Percentiles rank a stretch among this genome's conserved stretches.
Evolutionary conservation across 2,797 vertebrate species (phyloP).

Genomic region (Bradypodion pumilum): DNA sequence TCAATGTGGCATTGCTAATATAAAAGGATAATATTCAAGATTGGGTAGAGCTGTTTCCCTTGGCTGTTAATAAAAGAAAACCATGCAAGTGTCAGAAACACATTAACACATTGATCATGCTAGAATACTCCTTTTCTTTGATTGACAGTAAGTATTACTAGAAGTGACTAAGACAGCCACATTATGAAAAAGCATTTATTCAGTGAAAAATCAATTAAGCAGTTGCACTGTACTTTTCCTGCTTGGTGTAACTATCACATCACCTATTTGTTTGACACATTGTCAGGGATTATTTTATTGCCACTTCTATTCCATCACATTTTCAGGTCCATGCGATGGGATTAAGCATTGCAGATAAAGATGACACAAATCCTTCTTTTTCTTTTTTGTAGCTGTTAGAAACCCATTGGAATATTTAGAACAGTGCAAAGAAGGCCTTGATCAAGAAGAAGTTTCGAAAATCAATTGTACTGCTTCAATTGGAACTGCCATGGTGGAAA

Average conservation of each 20-base stretch:
- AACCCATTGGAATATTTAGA: not conserved
- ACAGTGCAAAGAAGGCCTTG: not conserved
- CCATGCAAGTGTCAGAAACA: no score
- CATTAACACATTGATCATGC: not conserved
- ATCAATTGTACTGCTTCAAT: not conserved
- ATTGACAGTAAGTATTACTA: not conserved
- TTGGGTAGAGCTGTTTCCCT: no score
- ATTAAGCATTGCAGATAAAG: not conserved
- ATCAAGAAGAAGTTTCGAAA: constrained; percentile 12
- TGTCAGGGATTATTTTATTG: not conserved
- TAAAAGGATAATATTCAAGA: no score
- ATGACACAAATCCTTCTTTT: constrained; percentile 21
- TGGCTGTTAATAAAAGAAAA: no score
- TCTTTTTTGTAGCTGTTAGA: constrained; percentile 13
- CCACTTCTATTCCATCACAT: not conserved
- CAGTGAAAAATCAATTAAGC: not conserved
- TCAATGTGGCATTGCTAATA: no score
- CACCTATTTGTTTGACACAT: not conserved
- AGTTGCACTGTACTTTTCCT: not conserved
- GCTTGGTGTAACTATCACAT: not conserved
- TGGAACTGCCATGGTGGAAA: not conserved
- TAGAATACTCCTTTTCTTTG: not conserved
- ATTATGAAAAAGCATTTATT: not conserved
- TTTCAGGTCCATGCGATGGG: not conserved
- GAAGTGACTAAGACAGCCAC: not conserved